Percentiles rank a stretch among this genome's conserved stretches.
phyloP scores from a whole-genome alignment of 2,888 invertebrate species.

The Psylliodes chrysocephalus region DNA sequence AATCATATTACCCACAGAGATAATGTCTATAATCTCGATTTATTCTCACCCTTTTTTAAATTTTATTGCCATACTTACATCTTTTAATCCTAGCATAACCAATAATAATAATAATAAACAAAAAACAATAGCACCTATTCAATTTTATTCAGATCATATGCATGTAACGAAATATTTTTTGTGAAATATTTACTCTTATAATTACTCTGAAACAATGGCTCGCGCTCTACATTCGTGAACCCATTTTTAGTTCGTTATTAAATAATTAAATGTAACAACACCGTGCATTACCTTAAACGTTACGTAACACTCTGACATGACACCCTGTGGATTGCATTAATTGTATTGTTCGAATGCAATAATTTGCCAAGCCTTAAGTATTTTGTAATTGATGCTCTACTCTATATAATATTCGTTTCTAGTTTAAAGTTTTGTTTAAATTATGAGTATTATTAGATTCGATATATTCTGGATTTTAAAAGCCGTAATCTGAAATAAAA shows the following conservation, averaged over 20 bases:
- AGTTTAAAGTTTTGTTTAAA: too few relatives aligned
- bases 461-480: too few relatives aligned
- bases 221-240: constrained; percentile 16
- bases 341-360: not conserved
- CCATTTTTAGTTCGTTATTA: constrained; percentile 3
- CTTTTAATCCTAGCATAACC: not conserved
- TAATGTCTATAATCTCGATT: not conserved
- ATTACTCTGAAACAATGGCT: constrained; percentile 17
- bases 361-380: not conserved
- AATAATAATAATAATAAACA: not conserved
- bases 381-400: too few relatives aligned
- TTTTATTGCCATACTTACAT: not conserved
- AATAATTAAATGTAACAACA: constrained; percentile 1
- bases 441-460: too few relatives aligned
- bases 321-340: not conserved
- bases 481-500: too few relatives aligned
- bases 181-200: not conserved
- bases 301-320: constrained; percentile 6
- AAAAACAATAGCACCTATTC: not conserved
- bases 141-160: constrained; percentile 2
- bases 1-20: too few relatives aligned
- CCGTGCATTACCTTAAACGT: not conserved
- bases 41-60: not conserved
- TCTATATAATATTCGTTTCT: too few relatives aligned
- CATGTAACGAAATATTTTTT: constrained; percentile 3